Conservation (phyloP, 2,888 invertebrate genomes). For the Asteroscopus sphinx region DNA sequence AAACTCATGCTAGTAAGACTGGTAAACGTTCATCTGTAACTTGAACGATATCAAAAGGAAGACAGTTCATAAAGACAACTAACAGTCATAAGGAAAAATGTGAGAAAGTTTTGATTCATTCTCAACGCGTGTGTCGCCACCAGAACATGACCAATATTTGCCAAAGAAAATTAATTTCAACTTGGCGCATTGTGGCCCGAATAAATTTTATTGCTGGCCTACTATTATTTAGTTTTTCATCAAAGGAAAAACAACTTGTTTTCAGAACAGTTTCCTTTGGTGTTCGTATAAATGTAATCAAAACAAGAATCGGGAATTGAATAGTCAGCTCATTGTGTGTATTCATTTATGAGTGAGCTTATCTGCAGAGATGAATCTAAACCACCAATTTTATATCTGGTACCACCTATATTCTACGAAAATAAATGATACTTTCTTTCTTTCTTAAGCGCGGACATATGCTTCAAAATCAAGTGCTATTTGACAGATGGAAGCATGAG, state of each 20-base stretch:
- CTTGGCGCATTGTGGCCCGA: slow-evolving; percentile 19
- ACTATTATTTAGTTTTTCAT: slow-evolving; percentile 1
- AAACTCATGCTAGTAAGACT: too few relatives aligned
- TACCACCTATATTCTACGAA: too few relatives aligned
- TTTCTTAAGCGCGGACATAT: too few relatives aligned
- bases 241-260: background rate
- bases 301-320: too few relatives aligned
- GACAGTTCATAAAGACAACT: background rate
- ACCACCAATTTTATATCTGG: too few relatives aligned
- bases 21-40: background rate
- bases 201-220: slow-evolving; percentile 19
- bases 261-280: background rate
- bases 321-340: too few relatives aligned
- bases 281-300: too few relatives aligned
- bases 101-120: slow-evolving; percentile 37
- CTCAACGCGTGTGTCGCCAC: slow-evolving; percentile 11
- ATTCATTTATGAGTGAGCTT: too few relatives aligned
- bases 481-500: too few relatives aligned
- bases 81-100: slow-evolving; percentile 5
- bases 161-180: slow-evolving; percentile 48
- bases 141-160: slow-evolving; percentile 29
- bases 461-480: too few relatives aligned
- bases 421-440: too few relatives aligned
- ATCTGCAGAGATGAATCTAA: too few relatives aligned
- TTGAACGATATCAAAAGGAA: background rate